Base-by-base conservation (phyloP, 2,797 vertebrate genomes). In the Oreochromis grahami region DNA sequence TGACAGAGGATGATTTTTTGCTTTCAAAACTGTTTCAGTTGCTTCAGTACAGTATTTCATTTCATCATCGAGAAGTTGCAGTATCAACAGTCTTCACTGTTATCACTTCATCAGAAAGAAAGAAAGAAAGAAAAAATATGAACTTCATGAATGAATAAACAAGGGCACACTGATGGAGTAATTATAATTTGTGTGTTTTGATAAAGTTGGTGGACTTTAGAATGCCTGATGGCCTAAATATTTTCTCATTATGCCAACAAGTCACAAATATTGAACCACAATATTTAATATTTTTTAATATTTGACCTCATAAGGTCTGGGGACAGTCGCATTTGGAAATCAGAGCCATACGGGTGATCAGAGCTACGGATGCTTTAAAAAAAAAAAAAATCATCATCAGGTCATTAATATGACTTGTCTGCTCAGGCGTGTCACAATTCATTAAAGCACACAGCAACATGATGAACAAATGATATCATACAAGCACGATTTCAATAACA, bases 1-100 rank as follows among this genome's bases (percentile, higher is more conserved):
- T 78, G 70, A 85, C 6, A 85, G 84, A 77, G 77, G 58, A 76
- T n/a, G 29, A 79, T 65, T 84, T 85, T 85, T 82, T 65, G n/a
- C 60, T 76, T 63, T 86, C 72, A 70, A 29, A 34, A 60, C 41
- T 50, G 80, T 86, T 53, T 86, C 19, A 8, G 50, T 60, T 85
- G 80, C 53, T 84, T 86, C 48, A 78, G 9, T 45, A 55, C 45
- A 79, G 11, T 78, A 72, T 78, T 83, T 19, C 53, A 53, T 26
- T 34, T 79, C 32, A 43, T 79, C 53, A 24, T 48, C 32, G 38
- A 80, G 29, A 76, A 68, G 41, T 38, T 78, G 80, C 83, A 83
- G 83, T 74, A 24, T 88, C 26, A 89, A 78, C 2, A 70, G 55
- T 78, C 76, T 45, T 56, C 29, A 78, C 11, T 55, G 29, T 4